Percentiles rank a stretch among this genome's conserved stretches.
Conservation (phyloP, 2,888 invertebrate species). For the Chouioia cunea region DNA sequence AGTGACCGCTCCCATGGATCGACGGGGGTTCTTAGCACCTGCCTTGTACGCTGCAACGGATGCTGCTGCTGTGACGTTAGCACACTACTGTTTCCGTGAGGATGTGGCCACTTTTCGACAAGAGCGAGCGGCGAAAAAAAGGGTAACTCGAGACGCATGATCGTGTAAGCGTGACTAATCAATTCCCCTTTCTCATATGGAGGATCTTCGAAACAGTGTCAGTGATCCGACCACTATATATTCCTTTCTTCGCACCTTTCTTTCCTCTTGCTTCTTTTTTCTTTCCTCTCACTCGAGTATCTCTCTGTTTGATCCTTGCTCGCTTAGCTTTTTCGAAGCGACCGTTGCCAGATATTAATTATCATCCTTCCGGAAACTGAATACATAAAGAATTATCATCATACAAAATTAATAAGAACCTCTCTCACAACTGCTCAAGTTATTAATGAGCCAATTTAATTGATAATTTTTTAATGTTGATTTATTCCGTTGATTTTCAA, state of each 20-base stretch:
- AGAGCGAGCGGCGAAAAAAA: constrained; percentile 42
- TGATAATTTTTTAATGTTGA: too few relatives aligned
- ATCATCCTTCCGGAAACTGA: too few relatives aligned
- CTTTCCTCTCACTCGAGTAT: too few relatives aligned
- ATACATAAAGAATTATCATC: too few relatives aligned
- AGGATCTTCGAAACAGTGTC: constrained; percentile 12
- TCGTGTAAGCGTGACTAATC: constrained; percentile 59
- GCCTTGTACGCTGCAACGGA: constrained; percentile 32
- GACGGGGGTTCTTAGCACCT: constrained; percentile 53
- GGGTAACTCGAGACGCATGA: constrained; percentile 50
- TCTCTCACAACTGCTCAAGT: too few relatives aligned
- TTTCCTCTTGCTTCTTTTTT: too few relatives aligned
- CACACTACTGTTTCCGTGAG: constrained; percentile 31
- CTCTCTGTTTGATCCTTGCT: too few relatives aligned
- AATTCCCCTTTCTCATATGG: constrained; percentile 58
- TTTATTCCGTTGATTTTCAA: too few relatives aligned
- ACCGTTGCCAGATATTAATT: too few relatives aligned
- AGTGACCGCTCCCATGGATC: constrained; percentile 64
- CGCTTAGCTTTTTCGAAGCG: too few relatives aligned
- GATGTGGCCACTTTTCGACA: constrained; percentile 30
- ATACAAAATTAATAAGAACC: too few relatives aligned
- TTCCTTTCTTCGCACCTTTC: constrained; percentile 19
- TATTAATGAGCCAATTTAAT: too few relatives aligned
- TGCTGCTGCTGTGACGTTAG: constrained; percentile 9
- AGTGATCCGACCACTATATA: constrained; percentile 24